Evolutionary conservation across 2,888 invertebrate genomes (phyloP).

Genomic region (Acleris holmiana): DNA sequence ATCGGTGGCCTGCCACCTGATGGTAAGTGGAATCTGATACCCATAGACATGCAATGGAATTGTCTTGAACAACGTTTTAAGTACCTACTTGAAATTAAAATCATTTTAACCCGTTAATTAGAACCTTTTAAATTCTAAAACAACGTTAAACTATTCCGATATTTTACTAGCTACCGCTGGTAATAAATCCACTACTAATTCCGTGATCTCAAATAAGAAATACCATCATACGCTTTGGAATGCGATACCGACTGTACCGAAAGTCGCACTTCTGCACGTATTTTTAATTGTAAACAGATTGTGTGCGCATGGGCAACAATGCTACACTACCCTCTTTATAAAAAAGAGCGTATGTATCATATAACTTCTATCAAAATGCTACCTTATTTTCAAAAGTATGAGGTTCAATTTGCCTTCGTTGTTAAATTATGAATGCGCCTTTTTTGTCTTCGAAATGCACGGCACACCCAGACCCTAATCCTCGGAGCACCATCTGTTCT

Average conservation of each 20-base stretch:
- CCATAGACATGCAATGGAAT: no score
- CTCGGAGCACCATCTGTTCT: constrained; percentile 27
- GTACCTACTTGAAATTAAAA: no score
- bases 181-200: constrained; percentile 1
- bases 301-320: constrained; percentile 24
- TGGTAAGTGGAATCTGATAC: no score
- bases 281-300: constrained; percentile 25
- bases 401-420: no score
- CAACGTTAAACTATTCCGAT: background rate
- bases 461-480: constrained; percentile 32
- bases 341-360: no score
- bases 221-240: constrained; percentile 10
- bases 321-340: no score
- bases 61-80: no score
- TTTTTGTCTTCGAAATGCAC: background rate
- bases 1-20: no score
- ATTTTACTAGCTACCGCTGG: background rate
- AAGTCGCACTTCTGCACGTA: constrained; percentile 20
- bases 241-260: constrained; percentile 7
- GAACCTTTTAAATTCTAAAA: no score
- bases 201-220: constrained; percentile 2
- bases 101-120: no score
- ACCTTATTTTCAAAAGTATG: no score
- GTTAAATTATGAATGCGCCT: background rate
- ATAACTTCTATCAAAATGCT: no score